Conservation (phyloP, 1,140 invertebrate species). For the Dysdera silvatica region DNA sequence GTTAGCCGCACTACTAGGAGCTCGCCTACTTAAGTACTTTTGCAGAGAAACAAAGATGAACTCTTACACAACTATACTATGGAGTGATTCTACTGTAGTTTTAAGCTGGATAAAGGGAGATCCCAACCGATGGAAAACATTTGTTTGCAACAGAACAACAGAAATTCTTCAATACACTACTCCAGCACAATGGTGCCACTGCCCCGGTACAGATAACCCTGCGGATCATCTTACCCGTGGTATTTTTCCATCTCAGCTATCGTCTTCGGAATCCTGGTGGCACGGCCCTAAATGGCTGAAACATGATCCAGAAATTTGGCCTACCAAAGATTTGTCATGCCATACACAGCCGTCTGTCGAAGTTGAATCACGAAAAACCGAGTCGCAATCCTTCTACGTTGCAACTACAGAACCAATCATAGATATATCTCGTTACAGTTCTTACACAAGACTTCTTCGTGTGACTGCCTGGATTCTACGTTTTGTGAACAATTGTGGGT, state of each 20-base stretch:
- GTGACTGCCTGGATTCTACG: background rate
- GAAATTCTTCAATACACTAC: slow-evolving; percentile 11
- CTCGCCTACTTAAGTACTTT: no score
- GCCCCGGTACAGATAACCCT: slow-evolving; percentile 4
- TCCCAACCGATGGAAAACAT: slow-evolving; percentile 20
- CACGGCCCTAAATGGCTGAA: background rate
- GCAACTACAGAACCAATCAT: background rate
- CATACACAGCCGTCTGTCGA: no score
- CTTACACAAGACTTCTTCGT: background rate
- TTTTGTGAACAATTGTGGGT: background rate
- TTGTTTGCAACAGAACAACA: slow-evolving; percentile 17
- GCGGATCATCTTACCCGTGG: slow-evolving; percentile 9
- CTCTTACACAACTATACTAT: background rate
- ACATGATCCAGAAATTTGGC: background rate
- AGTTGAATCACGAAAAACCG: background rate
- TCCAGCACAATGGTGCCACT: slow-evolving; percentile 11
- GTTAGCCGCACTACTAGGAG: no score
- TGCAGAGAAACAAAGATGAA: background rate
- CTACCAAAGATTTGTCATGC: no score
- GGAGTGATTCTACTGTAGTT: slow-evolving; percentile 10
- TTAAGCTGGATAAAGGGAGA: slow-evolving; percentile 4
- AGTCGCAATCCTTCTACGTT: background rate
- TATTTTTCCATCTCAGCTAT: background rate
- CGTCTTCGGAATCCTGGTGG: background rate
- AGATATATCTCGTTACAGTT: background rate